Base-by-base conservation (phyloP, 2,113 vertebrate genomes). In the Pseudorasbora parva region DNA sequence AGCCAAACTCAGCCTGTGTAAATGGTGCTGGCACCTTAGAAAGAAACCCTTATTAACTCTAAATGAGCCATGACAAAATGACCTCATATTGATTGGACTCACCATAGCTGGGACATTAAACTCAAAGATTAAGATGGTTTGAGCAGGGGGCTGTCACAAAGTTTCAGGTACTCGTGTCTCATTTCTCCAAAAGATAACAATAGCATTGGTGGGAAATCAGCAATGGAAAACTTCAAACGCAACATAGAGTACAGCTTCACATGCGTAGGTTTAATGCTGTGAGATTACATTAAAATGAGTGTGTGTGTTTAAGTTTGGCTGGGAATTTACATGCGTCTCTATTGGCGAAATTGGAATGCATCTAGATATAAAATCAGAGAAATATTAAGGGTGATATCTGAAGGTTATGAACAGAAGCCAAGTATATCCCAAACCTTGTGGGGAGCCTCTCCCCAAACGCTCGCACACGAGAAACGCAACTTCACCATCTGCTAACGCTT, bases 401-500 rank as follows among this genome's bases (percentile, higher is more conserved):
- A 77, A 76, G 25, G 66, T 69, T 33, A 62, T 51, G 72, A 76
- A 84, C 66, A 83, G 76, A 56, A 80, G 85, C 81, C 81, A 86
- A 80, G 41, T 66, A 66, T 76, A 75, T 83, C 25, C 72, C 37
- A 51, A 85, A 78, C 82, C 78, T 82, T 74, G 81, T 83, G 83
- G 56, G 41, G 43, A 82, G 62, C 23, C 54, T 73, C 62, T 78
- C 85, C 57, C 56, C 49, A 62, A 79, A 79, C 12, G 82, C 85
- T 87, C 68, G 78, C 86, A 82, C 86, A 86, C 68, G 82, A 87
- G 84, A 84, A 87, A 89, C 87, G 75, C 83, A 90, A 79, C 76
- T 73, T 84, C 62, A 78, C 82, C 92, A 93, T 93, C 91, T 93
- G 93, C 83, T 91, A 78, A 78, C 85, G 56, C 84, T 93, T 93